Evolutionary conservation across 1,140 invertebrate genomes (phyloP), one percentile per base, ranked within the genome.

Genomic region (Drosophila nigromelanica): DNA sequence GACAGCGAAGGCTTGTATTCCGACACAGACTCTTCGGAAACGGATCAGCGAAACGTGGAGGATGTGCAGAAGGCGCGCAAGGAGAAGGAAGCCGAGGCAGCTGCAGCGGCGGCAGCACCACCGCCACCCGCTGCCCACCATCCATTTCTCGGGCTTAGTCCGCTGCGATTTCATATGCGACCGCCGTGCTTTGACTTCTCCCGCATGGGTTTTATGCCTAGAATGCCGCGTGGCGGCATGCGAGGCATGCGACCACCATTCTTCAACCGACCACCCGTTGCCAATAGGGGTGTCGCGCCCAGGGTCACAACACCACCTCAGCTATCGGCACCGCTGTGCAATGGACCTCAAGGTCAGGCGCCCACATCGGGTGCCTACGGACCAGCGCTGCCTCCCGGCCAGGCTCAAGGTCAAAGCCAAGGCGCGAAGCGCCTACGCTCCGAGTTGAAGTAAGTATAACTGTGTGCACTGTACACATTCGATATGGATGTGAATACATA

Each of bases 1-100:
- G 83, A 89, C 43, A 86, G 81, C 15, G 83, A 89, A 61, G 83
- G 83, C 18, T 54, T 89, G 33, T 89, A 89, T n/a, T 89, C 83
- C 27, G 83, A 89, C 11, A 80, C 85, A 2, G 83, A 89, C 18
- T 89, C 83, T 0, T 83, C 80, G 11, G 67, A 14, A 8, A 80
- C 83, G 21, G 79, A 83, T 5, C 60, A 78, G 1, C 67, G 62
- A 18, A 62, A 66, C 33, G 47, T 89, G 15, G 63, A 83, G 42
- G 85, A 85, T 70, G 85, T 89, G 45, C 85, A 89, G 27, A 45
- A 75, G 51, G 85, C 85, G 1, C 75, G 85, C 15, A 80, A 85
- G 60, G 79, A 87, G n/a, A 89, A 89, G 15, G 68, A 83, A 58
- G 76, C 70, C 0, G 83, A 89, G 30, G 85, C 73, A 18, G 83